Evolutionary conservation across 1,140 invertebrate species (phyloP).

Genomic region (Cyclargus thomasi): DNA sequence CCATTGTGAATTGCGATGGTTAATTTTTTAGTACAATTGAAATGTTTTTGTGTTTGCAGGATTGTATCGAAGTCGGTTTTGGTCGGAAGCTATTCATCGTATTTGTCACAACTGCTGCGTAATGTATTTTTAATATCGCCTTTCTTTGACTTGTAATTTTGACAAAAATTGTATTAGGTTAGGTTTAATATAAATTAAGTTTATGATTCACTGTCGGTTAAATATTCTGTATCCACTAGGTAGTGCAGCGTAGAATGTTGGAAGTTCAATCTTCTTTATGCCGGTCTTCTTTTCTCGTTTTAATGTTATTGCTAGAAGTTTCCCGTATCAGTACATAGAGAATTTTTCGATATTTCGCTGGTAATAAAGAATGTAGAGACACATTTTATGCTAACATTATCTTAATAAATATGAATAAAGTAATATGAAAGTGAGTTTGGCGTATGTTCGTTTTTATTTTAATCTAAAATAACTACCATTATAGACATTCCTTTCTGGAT

Average conservation of each 20-base stretch:
- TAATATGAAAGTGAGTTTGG: slow-evolving; percentile 5
- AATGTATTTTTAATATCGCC: slow-evolving; percentile 26
- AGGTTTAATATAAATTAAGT: slow-evolving; percentile 17
- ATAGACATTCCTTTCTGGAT: background rate
- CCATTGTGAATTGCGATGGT: background rate
- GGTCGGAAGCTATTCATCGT: slow-evolving; percentile 49
- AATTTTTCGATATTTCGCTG: background rate
- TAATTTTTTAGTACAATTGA: background rate
- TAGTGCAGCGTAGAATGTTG: background rate
- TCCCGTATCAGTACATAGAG: background rate
- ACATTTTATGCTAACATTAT: background rate
- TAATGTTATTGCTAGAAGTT: background rate
- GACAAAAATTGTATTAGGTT: slow-evolving; percentile 32
- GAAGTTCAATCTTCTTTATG: background rate
- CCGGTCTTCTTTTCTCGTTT: background rate
- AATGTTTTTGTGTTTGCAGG: slow-evolving; percentile 65
- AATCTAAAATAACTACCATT: background rate
- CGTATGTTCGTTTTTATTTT: slow-evolving; percentile 11
- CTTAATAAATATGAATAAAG: slow-evolving; percentile 5
- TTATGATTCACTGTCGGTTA: background rate
- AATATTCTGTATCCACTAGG: background rate
- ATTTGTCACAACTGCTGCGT: slow-evolving; percentile 39
- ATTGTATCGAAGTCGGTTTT: slow-evolving; percentile 63
- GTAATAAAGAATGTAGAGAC: background rate
- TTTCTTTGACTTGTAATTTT: slow-evolving; percentile 21